phyloP scores from a whole-genome alignment of 2,888 invertebrate species.

The Nasonovia ribisnigri region DNA sequence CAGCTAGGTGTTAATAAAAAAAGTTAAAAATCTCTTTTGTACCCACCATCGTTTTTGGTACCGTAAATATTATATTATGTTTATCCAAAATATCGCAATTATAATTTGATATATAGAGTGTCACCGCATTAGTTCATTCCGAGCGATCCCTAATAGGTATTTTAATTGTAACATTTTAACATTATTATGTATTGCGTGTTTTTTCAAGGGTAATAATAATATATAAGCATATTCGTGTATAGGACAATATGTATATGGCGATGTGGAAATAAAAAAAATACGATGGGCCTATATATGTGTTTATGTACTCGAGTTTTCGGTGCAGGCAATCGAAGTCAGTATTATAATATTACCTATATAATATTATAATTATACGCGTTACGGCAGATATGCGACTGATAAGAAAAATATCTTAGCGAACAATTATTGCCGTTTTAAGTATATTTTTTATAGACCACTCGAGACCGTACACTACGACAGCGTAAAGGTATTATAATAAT shows the following conservation, averaged over 20 bases:
- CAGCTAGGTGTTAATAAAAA: not conserved
- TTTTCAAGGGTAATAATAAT: not conserved
- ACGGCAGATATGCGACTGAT: not conserved
- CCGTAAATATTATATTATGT: too few species aligned
- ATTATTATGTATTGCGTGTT: not conserved
- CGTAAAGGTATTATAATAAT: not conserved
- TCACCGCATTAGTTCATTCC: not conserved
- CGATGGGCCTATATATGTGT: not conserved
- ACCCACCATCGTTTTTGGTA: not conserved
- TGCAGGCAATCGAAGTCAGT: constrained; percentile 27
- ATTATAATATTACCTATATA: not conserved
- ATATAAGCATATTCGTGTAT: not conserved
- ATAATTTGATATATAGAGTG: not conserved
- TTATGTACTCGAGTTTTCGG: constrained; percentile 41
- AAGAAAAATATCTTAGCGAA: constrained; percentile 2
- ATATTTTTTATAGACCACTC: constrained; percentile 33
- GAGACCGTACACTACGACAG: not conserved
- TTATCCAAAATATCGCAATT: not conserved
- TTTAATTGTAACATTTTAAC: not conserved
- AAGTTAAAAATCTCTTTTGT: not conserved
- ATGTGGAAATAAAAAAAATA: not conserved
- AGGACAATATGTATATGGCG: not conserved
- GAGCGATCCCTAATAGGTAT: not conserved
- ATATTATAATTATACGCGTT: not conserved
- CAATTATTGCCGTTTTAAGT: not conserved